phyloP scores from a whole-genome alignment of 2,888 invertebrate genomes.

The Trachelus tabidus region DNA sequence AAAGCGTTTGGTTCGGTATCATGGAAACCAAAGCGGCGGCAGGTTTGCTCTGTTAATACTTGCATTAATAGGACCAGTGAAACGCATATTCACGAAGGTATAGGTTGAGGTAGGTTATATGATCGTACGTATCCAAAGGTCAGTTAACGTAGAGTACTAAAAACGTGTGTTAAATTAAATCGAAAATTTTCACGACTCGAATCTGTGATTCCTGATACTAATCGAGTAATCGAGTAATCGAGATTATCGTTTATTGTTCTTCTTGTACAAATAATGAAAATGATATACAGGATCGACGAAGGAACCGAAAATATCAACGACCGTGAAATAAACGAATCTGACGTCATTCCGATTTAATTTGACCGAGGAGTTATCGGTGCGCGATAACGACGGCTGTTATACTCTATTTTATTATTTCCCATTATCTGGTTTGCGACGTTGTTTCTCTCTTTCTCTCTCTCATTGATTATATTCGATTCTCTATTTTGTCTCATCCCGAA shows the following conservation, averaged over 20 bases:
- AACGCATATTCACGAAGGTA: neutral
- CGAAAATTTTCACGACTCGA: neutral
- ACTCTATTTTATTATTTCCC: constrained; percentile 36
- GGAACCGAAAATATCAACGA: constrained; percentile 46
- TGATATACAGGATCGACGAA: neutral
- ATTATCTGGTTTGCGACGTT: constrained; percentile 7
- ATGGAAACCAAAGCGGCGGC: neutral
- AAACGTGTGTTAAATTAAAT: neutral
- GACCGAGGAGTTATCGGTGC: constrained; percentile 32
- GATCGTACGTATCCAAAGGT: neutral
- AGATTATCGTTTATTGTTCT: neutral
- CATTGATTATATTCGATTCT: neutral
- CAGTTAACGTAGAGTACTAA: neutral
- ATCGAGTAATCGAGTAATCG: neutral
- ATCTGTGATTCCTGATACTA: neutral
- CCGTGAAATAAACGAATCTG: constrained; percentile 38
- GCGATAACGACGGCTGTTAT: constrained; percentile 44
- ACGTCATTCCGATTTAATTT: neutral
- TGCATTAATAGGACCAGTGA: neutral
- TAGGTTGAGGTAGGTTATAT: neutral
- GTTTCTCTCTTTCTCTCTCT: constrained; percentile 8
- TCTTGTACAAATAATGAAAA: no score
- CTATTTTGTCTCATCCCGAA: neutral
- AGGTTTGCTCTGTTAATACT: neutral
- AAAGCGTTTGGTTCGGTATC: neutral